These are phyloP conservation scores for Poecilia picta DNA, from an alignment of 2,797 vertebrate genomes.

Conservation along the genomic window DNA sequence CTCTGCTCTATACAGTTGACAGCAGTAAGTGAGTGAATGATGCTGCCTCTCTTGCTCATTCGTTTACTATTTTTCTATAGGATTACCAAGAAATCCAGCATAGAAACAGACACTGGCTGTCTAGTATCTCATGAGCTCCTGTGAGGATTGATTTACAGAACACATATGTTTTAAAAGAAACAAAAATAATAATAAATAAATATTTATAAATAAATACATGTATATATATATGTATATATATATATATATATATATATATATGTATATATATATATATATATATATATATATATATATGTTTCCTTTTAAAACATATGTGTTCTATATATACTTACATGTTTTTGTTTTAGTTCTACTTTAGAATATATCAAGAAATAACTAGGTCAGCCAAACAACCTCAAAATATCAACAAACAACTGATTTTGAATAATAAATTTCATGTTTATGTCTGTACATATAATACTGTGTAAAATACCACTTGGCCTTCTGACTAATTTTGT, in stretches of 20 bases:
- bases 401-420: background rate
- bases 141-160: slow-evolving; percentile 3
- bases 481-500: background rate
- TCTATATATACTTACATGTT: too few species aligned
- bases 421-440: background rate
- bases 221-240: too few species aligned
- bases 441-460: background rate
- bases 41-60: slow-evolving; percentile 18
- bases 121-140: background rate
- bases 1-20: slow-evolving; percentile 49
- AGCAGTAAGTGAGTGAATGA: slow-evolving; percentile 38
- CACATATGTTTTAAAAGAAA: background rate
- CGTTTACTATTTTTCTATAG: slow-evolving; percentile 17
- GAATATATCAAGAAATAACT: background rate
- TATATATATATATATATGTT: too few species aligned
- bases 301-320: too few species aligned
- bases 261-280: too few species aligned
- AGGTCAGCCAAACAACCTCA: background rate
- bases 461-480: background rate
- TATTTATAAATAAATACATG: too few species aligned
- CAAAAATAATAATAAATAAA: too few species aligned
- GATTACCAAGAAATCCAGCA: slow-evolving; percentile 4
- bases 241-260: too few species aligned
- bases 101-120: background rate
- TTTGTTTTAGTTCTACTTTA: background rate